phyloP scores from a whole-genome alignment of 2,797 vertebrate genomes.

The Acomys russatus region DNA sequence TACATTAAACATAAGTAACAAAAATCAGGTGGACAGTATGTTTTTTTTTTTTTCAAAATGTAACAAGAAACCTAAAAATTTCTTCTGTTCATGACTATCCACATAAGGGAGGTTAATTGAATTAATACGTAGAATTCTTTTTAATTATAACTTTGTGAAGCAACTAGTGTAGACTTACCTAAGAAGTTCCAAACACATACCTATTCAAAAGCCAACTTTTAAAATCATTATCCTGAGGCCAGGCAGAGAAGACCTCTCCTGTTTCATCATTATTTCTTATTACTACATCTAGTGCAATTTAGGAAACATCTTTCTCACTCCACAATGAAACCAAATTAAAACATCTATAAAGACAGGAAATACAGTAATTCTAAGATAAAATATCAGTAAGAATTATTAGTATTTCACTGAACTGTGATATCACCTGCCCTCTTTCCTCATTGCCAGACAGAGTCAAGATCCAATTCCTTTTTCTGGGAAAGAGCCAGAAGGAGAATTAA shows the following conservation, averaged over 20 bases:
- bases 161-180: neutral
- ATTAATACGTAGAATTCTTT: slow-evolving; percentile 21
- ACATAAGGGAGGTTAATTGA: slow-evolving; percentile 16
- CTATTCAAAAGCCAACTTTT: slow-evolving; percentile 19
- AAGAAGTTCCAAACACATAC: slow-evolving; percentile 31
- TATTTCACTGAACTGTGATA: neutral
- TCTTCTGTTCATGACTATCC: neutral
- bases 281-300: neutral
- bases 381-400: slow-evolving; percentile 6
- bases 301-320: neutral
- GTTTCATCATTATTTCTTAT: neutral
- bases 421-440: neutral
- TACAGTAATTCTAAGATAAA: slow-evolving; percentile 19
- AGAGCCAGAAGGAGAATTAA: slow-evolving; percentile 31
- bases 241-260: neutral
- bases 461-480: neutral
- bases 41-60: neutral
- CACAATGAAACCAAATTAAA: neutral
- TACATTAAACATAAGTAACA: neutral
- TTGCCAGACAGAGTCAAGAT: neutral
- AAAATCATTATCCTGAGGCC: neutral
- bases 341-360: neutral
- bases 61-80: neutral
- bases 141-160: slow-evolving; percentile 35
- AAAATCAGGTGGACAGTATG: neutral